Evolutionary conservation across 2,888 invertebrate genomes (phyloP), one percentile per base, ranked within the genome.

Genomic region (Spisula solida): DNA sequence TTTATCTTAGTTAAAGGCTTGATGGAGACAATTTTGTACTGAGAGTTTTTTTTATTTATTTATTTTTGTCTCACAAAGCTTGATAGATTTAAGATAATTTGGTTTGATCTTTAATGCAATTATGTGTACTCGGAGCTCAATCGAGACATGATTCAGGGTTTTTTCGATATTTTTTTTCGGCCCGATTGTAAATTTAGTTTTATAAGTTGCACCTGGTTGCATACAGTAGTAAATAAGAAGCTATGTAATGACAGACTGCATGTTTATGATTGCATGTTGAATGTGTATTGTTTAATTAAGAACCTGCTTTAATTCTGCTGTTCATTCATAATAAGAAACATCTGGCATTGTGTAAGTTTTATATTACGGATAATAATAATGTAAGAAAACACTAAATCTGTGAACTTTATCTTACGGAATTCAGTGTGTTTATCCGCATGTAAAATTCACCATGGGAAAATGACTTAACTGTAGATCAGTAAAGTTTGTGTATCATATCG

Each of bases 1-100:
- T 85, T 79, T 85, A 78, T 78, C 55, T 85, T 14, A 78, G 34
- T 85, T 78, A 56, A 79, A 79, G 41, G 41, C 55, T 81, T 85
- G 34, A 85, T 51, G 48, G 41, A 75, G 31, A 34, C 16, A 66
- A 82, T 56, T 81, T 82, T 75, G 83, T 82, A 41, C 75, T 12
- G 56, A 82, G 56, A 70, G 14, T 83, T 83, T 82, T 60, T 55
- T 81, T 75, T 41, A 41, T 41, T 75, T 31, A 31, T 34, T 16
- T 75, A 75, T 31, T 75, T 75, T 75, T 75, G 31, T 75, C 18
- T 75, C 18, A 18, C 34, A 34, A 31, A 31, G 75, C 34, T 75
- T 34, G 12, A 34, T 75, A 14, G 31, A 75, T 75, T 31, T 75
- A 31, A 75, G 31, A 31, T 75, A 75, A 75, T 75, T 75, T 31